Evolutionary conservation across 2,113 vertebrate species (phyloP).

Genomic region (Cololabis saira): DNA sequence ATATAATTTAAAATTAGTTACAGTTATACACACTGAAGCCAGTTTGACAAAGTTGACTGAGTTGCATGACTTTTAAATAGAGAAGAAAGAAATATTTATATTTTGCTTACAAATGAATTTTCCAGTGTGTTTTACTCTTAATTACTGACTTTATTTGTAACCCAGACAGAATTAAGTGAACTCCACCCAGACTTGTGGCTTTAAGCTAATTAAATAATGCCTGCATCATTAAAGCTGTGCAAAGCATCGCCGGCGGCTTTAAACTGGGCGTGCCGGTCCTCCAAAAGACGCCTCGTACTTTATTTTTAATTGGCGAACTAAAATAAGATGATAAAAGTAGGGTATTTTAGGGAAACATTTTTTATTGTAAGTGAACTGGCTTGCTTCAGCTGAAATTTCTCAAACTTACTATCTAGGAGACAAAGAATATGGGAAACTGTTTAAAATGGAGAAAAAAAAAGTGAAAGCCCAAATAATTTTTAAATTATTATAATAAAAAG

Average conservation of each 20-base stretch:
- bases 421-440: too few relatives aligned
- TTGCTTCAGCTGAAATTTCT: too few relatives aligned
- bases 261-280: neutral
- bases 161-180: neutral
- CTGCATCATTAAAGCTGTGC: conserved; percentile 5
- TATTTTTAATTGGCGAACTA: neutral
- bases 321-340: too few relatives aligned
- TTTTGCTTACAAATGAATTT: conserved; percentile 26
- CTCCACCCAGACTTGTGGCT: conserved; percentile 31
- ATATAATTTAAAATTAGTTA: conserved; percentile 3
- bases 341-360: too few relatives aligned
- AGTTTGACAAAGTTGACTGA: conserved; percentile 6
- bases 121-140: conserved; percentile 22
- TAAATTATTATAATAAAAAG: too few relatives aligned
- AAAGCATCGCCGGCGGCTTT: neutral
- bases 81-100: conserved; percentile 29
- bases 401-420: too few relatives aligned
- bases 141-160: conserved; percentile 23
- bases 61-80: neutral
- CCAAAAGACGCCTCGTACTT: neutral
- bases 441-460: too few relatives aligned
- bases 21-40: neutral
- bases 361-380: too few relatives aligned
- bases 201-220: conserved; percentile 22
- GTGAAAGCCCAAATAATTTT: too few relatives aligned